phyloP scores from a whole-genome alignment of 1,140 invertebrate genomes.

The Vollenhovia emeryi region DNA sequence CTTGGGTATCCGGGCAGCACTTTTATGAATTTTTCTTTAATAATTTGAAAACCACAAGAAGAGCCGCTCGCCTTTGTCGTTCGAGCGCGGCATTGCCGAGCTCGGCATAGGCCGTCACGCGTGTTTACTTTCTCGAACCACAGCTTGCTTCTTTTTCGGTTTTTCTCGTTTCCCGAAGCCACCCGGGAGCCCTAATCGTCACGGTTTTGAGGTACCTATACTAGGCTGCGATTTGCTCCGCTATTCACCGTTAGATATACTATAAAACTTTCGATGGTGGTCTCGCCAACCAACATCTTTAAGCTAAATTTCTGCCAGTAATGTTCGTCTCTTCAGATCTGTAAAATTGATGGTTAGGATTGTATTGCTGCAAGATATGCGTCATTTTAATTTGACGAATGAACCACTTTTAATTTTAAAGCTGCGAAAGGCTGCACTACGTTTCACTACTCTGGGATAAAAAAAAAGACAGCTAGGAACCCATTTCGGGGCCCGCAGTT shows the following conservation, averaged over 20 bases:
- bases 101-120: conserved; percentile 49
- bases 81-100: background rate
- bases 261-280: conserved; percentile 26
- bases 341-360: background rate
- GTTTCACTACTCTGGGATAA: no score
- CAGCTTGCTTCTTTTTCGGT: conserved; percentile 31
- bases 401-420: background rate
- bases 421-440: background rate
- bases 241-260: conserved; percentile 46
- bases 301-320: background rate
- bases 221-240: conserved; percentile 58
- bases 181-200: conserved; percentile 50
- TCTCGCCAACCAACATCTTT: background rate
- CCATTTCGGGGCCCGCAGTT: no score
- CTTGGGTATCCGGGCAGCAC: no score
- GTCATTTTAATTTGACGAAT: conserved; percentile 5
- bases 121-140: conserved; percentile 33
- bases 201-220: conserved; percentile 50
- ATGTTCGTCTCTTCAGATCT: background rate
- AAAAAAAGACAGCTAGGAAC: no score
- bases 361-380: background rate
- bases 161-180: conserved; percentile 31
- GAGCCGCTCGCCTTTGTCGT: conserved; percentile 18
- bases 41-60: conserved; percentile 8
- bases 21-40: background rate